phyloP scores from a whole-genome alignment of 1,140 invertebrate genomes.

The Trichoplusia ni region DNA sequence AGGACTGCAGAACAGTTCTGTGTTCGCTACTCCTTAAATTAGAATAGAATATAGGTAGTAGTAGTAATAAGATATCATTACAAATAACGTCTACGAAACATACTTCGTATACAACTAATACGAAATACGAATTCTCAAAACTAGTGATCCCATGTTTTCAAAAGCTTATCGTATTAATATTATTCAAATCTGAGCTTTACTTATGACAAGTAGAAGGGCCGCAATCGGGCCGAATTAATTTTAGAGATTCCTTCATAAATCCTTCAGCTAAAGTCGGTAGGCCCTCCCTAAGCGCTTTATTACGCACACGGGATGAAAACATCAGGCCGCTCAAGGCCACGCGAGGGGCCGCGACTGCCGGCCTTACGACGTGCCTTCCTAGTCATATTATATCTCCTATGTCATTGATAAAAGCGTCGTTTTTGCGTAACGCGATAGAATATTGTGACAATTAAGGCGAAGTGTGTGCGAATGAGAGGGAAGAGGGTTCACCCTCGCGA shows the following conservation, averaged over 20 bases:
- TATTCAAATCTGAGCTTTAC: constrained; percentile 40
- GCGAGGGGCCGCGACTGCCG: constrained; percentile 36
- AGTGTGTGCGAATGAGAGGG: constrained; percentile 58
- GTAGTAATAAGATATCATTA: too few relatives aligned
- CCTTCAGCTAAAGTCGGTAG: constrained; percentile 71
- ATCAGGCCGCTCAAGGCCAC: constrained; percentile 77
- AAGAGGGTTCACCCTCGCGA: constrained; percentile 47
- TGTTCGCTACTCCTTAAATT: too few relatives aligned
- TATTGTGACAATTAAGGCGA: constrained; percentile 53
- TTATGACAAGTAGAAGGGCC: constrained; percentile 45
- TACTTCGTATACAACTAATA: too few relatives aligned
- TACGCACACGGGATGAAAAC: constrained; percentile 78
- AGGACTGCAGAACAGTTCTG: too few relatives aligned
- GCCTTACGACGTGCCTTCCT: constrained; percentile 42
- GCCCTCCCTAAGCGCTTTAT: constrained; percentile 77
- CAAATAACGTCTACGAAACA: too few relatives aligned
- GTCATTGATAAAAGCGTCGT: constrained; percentile 75
- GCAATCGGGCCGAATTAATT: constrained; percentile 74
- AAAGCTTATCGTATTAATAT: constrained; percentile 51
- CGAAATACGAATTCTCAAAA: too few relatives aligned
- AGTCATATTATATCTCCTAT: constrained; percentile 70
- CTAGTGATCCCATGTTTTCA: too few relatives aligned
- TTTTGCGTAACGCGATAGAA: constrained; percentile 67
- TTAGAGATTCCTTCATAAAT: constrained; percentile 74
- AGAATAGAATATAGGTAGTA: too few relatives aligned